Conservation (phyloP, 2,797 vertebrate species). For the Avahi laniger region DNA sequence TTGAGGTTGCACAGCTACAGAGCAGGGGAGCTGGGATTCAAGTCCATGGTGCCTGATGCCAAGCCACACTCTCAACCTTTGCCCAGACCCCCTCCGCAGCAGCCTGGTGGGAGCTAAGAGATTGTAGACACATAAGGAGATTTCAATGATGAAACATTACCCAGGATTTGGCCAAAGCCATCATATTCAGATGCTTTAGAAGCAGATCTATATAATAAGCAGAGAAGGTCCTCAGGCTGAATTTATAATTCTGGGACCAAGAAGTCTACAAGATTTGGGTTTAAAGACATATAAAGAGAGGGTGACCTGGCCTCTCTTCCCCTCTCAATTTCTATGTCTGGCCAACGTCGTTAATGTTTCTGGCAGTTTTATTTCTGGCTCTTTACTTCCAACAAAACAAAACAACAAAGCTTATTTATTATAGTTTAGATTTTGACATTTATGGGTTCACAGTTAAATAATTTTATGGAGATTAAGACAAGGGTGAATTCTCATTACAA, state of each 20-base stretch:
- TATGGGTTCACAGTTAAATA: background rate
- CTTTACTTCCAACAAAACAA: background rate
- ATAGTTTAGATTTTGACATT: constrained; percentile 21
- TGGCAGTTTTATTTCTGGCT: constrained; percentile 24
- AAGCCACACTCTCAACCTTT: background rate
- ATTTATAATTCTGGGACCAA: background rate
- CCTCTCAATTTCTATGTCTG: background rate
- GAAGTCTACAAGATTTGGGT: background rate
- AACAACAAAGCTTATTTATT: constrained; percentile 26
- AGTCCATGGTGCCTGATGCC: background rate
- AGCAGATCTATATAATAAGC: background rate
- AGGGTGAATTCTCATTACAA: background rate
- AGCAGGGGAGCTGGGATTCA: background rate
- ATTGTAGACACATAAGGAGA: background rate
- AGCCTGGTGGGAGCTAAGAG: background rate
- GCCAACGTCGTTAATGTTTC: background rate
- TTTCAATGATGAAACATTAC: background rate
- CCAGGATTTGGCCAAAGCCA: background rate
- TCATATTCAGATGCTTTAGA: background rate
- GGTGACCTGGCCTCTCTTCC: background rate
- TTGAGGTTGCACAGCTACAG: background rate
- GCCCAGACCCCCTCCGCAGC: background rate
- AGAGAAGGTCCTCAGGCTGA: background rate
- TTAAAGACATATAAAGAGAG: background rate
- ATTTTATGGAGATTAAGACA: background rate